Conservation (phyloP, 2,797 vertebrate species). For the Crenuchus spilurus region DNA sequence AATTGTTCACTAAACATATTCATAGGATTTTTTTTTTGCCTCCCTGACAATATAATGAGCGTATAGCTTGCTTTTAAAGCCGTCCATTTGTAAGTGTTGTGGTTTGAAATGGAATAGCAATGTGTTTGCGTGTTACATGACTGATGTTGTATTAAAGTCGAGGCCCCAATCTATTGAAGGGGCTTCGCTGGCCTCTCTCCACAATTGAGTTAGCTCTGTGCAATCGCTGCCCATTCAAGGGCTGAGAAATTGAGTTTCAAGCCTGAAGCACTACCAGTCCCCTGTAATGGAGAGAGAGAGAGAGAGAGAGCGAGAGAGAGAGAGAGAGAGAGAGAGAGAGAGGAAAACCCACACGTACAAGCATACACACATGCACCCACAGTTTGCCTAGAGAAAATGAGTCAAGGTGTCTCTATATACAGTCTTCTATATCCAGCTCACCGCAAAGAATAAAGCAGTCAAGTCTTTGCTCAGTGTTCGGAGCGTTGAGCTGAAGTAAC, state of each 20-base stretch:
- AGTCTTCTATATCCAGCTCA: slow-evolving; percentile 62
- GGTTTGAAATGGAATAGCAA: slow-evolving; percentile 70
- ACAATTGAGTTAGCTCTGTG: slow-evolving; percentile 79
- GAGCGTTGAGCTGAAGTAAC: slow-evolving; percentile 25
- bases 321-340: slow-evolving; percentile 33
- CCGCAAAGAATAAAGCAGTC: slow-evolving; percentile 50
- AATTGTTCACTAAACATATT: slow-evolving; percentile 61
- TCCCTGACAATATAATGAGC: slow-evolving; percentile 58
- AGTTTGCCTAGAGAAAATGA: slow-evolving; percentile 59
- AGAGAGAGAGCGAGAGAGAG: slow-evolving; percentile 44
- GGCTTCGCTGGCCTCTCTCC: slow-evolving; percentile 75
- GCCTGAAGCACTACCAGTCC: slow-evolving; percentile 76
- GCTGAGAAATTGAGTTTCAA: slow-evolving; percentile 83
- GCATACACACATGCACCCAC: slow-evolving; percentile 49
- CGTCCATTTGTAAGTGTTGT: slow-evolving; percentile 68
- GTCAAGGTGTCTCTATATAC: slow-evolving; percentile 64
- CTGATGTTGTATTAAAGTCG: slow-evolving; percentile 76
- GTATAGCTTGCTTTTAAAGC: slow-evolving; percentile 62
- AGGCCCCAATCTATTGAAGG: slow-evolving; percentile 82
- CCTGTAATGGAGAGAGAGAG: slow-evolving; percentile 59
- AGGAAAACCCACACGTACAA: slow-evolving; percentile 49
- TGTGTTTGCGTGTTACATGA: slow-evolving; percentile 72
- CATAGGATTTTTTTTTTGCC: slow-evolving; percentile 57
- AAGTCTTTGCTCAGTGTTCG: slow-evolving; percentile 12
- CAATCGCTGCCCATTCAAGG: slow-evolving; percentile 81